Percentiles rank a stretch among this genome's conserved stretches.
Evolutionary conservation across 2,113 vertebrate genomes (phyloP).

Genomic region (Ciconia stormi): DNA sequence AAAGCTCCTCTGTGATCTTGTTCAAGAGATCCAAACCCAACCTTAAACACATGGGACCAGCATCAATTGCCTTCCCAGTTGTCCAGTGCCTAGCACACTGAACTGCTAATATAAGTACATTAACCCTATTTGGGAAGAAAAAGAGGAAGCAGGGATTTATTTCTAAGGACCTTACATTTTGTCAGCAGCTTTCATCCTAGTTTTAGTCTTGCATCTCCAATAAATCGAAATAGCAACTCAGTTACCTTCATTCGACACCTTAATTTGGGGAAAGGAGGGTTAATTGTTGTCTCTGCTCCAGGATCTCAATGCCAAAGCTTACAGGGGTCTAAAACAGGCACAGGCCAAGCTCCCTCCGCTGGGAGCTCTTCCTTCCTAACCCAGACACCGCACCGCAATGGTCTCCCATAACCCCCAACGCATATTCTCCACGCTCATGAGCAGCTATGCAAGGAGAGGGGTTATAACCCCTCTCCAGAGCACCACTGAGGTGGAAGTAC

Average conservation of each 20-base stretch:
- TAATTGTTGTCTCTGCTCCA: background rate
- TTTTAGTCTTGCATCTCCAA: background rate
- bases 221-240: background rate
- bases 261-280: background rate
- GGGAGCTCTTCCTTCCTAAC: background rate
- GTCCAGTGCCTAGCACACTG: background rate
- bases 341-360: background rate
- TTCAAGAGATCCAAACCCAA: background rate
- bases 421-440: accelerated
- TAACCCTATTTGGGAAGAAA: background rate
- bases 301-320: background rate
- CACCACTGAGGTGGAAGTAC: background rate
- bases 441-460: background rate
- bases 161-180: background rate
- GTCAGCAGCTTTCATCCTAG: background rate
- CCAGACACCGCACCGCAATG: accelerated
- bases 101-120: background rate
- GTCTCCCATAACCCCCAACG: background rate
- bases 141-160: background rate
- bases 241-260: background rate
- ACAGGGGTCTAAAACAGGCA: background rate
- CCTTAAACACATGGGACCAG: background rate
- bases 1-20: background rate
- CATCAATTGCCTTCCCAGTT: background rate
- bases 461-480: background rate